Percentiles rank a stretch among this genome's conserved stretches.
Evolutionary conservation across 1,140 invertebrate genomes (phyloP).

Genomic region (Drosophila sucinea): DNA sequence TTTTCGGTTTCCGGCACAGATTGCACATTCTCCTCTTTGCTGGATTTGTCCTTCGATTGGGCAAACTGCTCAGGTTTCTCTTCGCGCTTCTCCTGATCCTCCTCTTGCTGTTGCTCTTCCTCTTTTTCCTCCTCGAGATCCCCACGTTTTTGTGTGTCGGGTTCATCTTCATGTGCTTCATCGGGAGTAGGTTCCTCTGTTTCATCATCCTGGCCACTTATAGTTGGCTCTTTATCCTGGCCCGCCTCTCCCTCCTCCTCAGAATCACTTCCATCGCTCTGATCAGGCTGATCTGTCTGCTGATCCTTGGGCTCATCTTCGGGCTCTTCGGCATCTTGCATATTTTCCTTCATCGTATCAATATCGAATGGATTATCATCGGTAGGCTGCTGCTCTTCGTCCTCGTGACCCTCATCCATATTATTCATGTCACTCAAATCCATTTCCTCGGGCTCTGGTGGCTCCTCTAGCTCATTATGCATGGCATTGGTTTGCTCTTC

Average conservation of each 20-base stretch:
- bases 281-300: constrained; percentile 82
- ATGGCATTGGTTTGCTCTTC: constrained; percentile 94
- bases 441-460: constrained; percentile 91
- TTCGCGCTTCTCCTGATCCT: constrained; percentile 67
- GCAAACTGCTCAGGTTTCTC: constrained; percentile 86
- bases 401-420: constrained; percentile 89
- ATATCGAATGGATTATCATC: constrained; percentile 93
- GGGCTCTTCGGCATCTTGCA: constrained; percentile 82
- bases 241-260: constrained; percentile 73
- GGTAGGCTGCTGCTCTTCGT: constrained; percentile 85
- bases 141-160: constrained; percentile 78
- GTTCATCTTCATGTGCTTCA: constrained; percentile 83
- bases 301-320: constrained; percentile 80
- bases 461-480: constrained; percentile 90
- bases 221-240: constrained; percentile 72
- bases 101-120: constrained; percentile 65
- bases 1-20: constrained; percentile 84
- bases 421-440: constrained; percentile 94
- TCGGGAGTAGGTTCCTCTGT: constrained; percentile 83
- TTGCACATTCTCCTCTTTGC: constrained; percentile 85
- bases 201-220: constrained; percentile 83
- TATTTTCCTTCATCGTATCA: constrained; percentile 88
- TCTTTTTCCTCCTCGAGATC: constrained; percentile 58
- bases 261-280: constrained; percentile 83
- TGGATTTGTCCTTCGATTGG: constrained; percentile 86